Conservation (phyloP, 2,888 invertebrate genomes). For the Caenorhabditis becei region DNA sequence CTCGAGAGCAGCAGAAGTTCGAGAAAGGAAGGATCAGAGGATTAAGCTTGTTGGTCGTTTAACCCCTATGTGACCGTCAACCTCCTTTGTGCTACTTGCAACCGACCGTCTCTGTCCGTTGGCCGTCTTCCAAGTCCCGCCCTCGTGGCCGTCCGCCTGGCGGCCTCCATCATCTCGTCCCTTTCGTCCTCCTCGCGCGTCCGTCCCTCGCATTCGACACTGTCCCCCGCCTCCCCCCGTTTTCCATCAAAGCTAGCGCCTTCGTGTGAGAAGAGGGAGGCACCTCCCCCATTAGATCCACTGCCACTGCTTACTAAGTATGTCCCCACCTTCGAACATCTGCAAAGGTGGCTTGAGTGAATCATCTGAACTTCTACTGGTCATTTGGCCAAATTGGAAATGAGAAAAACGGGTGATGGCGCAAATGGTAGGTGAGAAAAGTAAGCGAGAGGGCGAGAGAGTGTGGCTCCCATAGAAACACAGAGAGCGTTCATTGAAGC, state of each 20-base stretch:
- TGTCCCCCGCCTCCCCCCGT: conserved; percentile 12
- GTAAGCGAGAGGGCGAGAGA: neutral
- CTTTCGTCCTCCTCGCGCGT: conserved; percentile 17
- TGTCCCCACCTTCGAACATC: conserved; percentile 14
- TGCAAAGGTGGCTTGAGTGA: neutral
- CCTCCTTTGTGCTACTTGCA: conserved; percentile 33
- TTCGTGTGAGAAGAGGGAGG: conserved; percentile 41
- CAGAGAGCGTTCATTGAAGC: conserved; percentile 21
- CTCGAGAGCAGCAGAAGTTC: conserved; percentile 1
- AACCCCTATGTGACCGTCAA: conserved; percentile 1
- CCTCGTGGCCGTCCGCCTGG: conserved; percentile 46
- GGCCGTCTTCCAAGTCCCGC: conserved; percentile 50
- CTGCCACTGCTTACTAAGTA: conserved; percentile 24
- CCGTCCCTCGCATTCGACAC: conserved; percentile 27
- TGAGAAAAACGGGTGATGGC: neutral
- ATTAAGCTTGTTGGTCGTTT: conserved; percentile 17
- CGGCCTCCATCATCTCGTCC: conserved; percentile 25
- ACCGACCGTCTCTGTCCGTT: conserved; percentile 31
- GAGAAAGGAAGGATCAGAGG: neutral
- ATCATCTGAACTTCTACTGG: conserved; percentile 5
- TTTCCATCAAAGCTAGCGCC: conserved; percentile 18
- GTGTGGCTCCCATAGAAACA: conserved; percentile 4
- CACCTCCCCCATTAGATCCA: conserved; percentile 19
- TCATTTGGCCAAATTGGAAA: neutral
- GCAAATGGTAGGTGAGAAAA: conserved; percentile 1